Evolutionary conservation across 2,797 vertebrate species (phyloP), one percentile per base, ranked within the genome.

Genomic region (Sebastes minor): DNA sequence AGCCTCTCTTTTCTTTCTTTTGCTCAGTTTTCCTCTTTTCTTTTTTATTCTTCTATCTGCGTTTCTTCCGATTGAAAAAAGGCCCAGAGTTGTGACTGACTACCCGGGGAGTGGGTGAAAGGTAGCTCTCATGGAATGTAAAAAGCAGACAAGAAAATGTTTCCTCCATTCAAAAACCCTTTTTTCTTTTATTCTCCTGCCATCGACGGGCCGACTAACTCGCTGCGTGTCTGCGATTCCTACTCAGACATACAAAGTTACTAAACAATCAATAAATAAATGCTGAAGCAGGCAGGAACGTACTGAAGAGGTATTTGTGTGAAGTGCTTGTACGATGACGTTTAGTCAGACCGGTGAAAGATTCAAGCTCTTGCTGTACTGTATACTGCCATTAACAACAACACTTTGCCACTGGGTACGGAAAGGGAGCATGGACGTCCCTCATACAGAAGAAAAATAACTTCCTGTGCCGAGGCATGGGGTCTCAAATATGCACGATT

Each of bases 1-100:
- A 95, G 93, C 88, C 89, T 95, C 89, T 93, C 84, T 95, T 95
- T 93, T 73, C 83, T 88, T 95, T 94, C 90, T 91, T 95, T 96
- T 82, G 78, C 95, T 95, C 95, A 94, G 94, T 96, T 95, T 90
- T 87, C 86, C 81, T 80, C 76, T 69, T 78, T 38, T 33, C 79
- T 69, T 42, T 73, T 68, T 32, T 84, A 59, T 91, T 89, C 89
- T 84, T 86, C 78, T 81, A 68, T 89, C 91, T 90, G 81, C 71
- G 33, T 87, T 87, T 88, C 87, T 83, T 90, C 90, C 69, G 88
- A 90, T 89, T 72, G 78, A 28, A 89, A 89, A 89, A 86, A 86
- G 78, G 81, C 85, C 85, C 79, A 83, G 79, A 88, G 89, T 84
- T 86, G 86, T 85, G 88, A 92, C 83, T 82, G 80, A 88, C 88